These are phyloP conservation scores for Ciconia nigra DNA, from an alignment of 2,797 vertebrate genomes.

Conservation along the genomic window DNA sequence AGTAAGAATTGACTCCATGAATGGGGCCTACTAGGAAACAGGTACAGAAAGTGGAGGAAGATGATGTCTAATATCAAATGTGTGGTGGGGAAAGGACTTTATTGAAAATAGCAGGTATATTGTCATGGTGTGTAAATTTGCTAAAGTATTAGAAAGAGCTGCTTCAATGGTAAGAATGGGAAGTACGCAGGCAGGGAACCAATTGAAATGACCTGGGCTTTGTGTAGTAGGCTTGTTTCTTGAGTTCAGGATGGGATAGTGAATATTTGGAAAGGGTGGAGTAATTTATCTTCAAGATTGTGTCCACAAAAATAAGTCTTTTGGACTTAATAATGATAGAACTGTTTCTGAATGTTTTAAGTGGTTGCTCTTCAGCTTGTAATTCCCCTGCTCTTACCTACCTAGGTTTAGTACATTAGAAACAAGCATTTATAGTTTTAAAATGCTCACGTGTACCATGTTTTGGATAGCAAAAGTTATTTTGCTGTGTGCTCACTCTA, in stretches of 20 bases:
- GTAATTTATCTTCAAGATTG: neutral
- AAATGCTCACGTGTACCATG: neutral
- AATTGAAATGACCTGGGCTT: neutral
- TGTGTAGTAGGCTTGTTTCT: neutral
- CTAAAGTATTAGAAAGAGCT: neutral
- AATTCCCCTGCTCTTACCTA: neutral
- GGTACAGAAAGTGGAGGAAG: neutral
- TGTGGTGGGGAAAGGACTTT: neutral
- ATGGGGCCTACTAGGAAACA: neutral
- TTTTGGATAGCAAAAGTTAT: neutral
- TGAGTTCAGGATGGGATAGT: neutral
- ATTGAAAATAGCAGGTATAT: neutral
- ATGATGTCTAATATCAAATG: neutral
- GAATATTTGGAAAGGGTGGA: neutral
- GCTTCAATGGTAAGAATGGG: neutral
- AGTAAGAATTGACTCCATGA: neutral
- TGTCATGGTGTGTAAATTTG: neutral
- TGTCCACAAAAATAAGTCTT: neutral
- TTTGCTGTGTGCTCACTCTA: neutral
- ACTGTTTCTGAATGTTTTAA: neutral
- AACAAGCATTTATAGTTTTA: neutral
- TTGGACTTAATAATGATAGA: neutral
- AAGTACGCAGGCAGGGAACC: neutral
- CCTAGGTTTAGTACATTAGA: neutral
- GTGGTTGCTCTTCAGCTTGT: neutral